A percentile compares a stretch with the other conserved stretches of the same genome.
Conservation (phyloP, 2,888 invertebrate genomes). For the Acanthococcus lagerstroemiae region DNA sequence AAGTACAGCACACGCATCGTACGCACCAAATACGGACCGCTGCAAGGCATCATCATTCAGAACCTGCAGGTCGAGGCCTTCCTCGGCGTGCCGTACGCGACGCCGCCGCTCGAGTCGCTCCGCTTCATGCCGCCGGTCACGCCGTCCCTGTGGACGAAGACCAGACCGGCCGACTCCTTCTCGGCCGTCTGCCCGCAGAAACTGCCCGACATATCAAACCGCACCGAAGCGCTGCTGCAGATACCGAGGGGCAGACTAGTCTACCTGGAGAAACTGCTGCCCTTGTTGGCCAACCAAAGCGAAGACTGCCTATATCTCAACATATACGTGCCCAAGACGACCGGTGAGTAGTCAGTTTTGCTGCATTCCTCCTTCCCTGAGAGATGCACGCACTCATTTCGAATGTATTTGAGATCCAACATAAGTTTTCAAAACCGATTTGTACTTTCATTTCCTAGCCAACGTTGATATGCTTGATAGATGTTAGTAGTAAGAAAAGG, state of each 20-base stretch:
- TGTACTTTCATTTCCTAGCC: too few relatives aligned
- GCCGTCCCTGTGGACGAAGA: constrained; percentile 76
- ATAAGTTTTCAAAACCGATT: too few relatives aligned
- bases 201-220: constrained; percentile 47
- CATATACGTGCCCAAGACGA: constrained; percentile 74
- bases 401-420: too few relatives aligned
- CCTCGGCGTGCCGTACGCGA: constrained; percentile 87
- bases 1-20: constrained; percentile 74
- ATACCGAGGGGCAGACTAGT: constrained; percentile 75
- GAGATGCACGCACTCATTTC: too few relatives aligned
- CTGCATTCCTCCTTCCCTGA: too few relatives aligned
- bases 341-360: constrained; percentile 52
- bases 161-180: constrained; percentile 67
- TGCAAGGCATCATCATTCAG: constrained; percentile 74
- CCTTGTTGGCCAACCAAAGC: constrained; percentile 80
- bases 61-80: constrained; percentile 80
- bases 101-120: constrained; percentile 78
- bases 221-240: constrained; percentile 49
- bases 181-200: constrained; percentile 83
- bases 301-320: constrained; percentile 98
- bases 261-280: constrained; percentile 72
- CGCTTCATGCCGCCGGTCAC: constrained; percentile 94
- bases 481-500: too few relatives aligned
- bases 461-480: too few relatives aligned
- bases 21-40: constrained; percentile 77